phyloP scores from a whole-genome alignment of 2,888 invertebrate genomes.

The Thalpophila matura region DNA sequence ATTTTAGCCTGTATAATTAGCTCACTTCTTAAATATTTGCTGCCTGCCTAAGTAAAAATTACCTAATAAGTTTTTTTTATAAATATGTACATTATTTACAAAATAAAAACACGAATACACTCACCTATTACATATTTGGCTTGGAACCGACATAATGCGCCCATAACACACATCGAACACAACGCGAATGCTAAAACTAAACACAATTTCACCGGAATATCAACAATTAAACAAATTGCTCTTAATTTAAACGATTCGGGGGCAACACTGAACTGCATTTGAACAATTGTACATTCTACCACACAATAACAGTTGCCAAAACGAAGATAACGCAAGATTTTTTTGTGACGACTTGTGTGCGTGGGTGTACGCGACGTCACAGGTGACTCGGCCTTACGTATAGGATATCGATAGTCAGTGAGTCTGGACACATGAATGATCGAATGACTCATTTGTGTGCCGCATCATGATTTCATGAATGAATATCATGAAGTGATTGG shows the following conservation, averaged over 20 bases:
- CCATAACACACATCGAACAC: constrained; percentile 85
- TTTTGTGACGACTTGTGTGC: constrained; percentile 42
- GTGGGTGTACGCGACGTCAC: constrained; percentile 64
- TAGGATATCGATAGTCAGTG: constrained; percentile 39
- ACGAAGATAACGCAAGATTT: constrained; percentile 53
- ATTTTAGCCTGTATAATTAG: too few species aligned
- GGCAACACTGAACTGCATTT: constrained; percentile 50
- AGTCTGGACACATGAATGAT: constrained; percentile 44
- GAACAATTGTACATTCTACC: constrained; percentile 45
- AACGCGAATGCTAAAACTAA: constrained; percentile 36
- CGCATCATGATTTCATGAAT: constrained; percentile 54
- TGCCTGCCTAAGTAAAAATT: too few species aligned
- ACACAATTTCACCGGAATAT: constrained; percentile 54
- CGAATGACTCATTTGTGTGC: constrained; percentile 42
- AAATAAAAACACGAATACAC: constrained; percentile 44
- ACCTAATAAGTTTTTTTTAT: too few species aligned
- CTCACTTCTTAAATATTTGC: too few species aligned
- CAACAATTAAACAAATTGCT: constrained; percentile 61
- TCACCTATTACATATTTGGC: constrained; percentile 87
- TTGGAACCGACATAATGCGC: constrained; percentile 86
- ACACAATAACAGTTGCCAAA: constrained; percentile 62
- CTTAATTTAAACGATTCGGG: constrained; percentile 58
- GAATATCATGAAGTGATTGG: constrained; percentile 29
- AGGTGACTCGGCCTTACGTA: constrained; percentile 58
- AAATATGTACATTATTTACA: background rate